Evolutionary conservation across 2,797 vertebrate species (phyloP).

Genomic region (Tarsius wallacei): DNA sequence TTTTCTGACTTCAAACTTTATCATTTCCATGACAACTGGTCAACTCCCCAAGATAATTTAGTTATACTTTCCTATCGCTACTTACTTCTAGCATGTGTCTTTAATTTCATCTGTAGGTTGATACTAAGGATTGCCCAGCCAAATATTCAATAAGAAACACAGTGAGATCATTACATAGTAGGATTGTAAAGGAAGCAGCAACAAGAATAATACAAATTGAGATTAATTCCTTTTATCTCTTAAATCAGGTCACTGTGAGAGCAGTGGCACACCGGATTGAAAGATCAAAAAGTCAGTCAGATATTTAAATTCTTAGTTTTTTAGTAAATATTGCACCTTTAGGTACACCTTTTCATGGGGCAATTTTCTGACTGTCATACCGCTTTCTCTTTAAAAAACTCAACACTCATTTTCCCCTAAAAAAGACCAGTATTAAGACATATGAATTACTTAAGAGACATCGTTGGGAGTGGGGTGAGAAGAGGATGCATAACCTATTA

Average conservation of each 20-base stretch:
- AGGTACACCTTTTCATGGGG: background rate
- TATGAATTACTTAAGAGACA: background rate
- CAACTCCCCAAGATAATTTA: slow-evolving; percentile 50
- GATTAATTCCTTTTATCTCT: background rate
- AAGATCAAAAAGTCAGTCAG: slow-evolving; percentile 66
- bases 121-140: slow-evolving; percentile 83
- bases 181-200: slow-evolving; percentile 56
- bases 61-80: slow-evolving; percentile 77
- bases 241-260: slow-evolving; percentile 8
- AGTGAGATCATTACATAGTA: slow-evolving; percentile 58
- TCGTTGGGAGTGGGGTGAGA: background rate
- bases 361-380: slow-evolving; percentile 25
- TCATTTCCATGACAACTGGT: slow-evolving; percentile 56
- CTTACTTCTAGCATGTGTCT: slow-evolving; percentile 65
- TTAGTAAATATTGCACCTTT: background rate
- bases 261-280: background rate
- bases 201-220: slow-evolving; percentile 70
- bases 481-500: background rate
- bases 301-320: background rate
- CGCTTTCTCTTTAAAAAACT: slow-evolving; percentile 56
- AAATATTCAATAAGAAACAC: slow-evolving; percentile 68
- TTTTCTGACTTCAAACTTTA: slow-evolving; percentile 67
- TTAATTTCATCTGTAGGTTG: slow-evolving; percentile 86
- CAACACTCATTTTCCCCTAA: slow-evolving; percentile 14
- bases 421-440: background rate